phyloP scores from a whole-genome alignment of 1,140 invertebrate species.

The Halesus radiatus region DNA sequence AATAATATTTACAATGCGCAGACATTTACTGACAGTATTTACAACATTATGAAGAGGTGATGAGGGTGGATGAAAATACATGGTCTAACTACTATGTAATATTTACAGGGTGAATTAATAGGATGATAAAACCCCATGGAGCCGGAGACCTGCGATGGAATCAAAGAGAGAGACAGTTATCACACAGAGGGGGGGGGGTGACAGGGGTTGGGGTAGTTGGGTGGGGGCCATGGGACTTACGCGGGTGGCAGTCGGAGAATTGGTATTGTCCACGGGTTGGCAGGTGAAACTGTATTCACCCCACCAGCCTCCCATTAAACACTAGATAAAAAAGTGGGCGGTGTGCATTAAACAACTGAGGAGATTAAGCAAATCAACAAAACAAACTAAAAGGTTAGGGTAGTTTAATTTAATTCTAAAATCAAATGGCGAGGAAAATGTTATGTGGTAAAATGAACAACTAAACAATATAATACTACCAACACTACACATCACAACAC shows the following conservation, averaged over 20 bases:
- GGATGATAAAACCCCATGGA: conserved; percentile 22
- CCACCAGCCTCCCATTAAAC: conserved; percentile 83
- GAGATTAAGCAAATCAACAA: too few species aligned
- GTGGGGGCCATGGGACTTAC: conserved; percentile 73
- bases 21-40: conserved; percentile 19
- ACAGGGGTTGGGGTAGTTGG: neutral
- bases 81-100: conserved; percentile 31
- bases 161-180: neutral
- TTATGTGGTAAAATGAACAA: too few species aligned
- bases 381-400: too few species aligned
- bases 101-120: conserved; percentile 35
- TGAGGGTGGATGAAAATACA: conserved; percentile 8
- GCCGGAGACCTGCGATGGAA: conserved; percentile 26
- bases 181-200: neutral
- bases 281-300: conserved; percentile 87
- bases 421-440: too few species aligned
- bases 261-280: conserved; percentile 89
- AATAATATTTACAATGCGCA: conserved; percentile 24
- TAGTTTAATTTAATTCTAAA: too few species aligned
- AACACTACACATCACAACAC: too few species aligned
- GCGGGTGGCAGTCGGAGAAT: conserved; percentile 80
- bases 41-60: conserved; percentile 11
- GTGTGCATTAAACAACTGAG: conserved; percentile 34
- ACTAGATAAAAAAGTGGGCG: conserved; percentile 66
- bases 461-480: too few species aligned